These are phyloP conservation scores for Caenorhabditis angaria DNA, from an alignment of 2,888 invertebrate species.

Conservation along the genomic window DNA sequence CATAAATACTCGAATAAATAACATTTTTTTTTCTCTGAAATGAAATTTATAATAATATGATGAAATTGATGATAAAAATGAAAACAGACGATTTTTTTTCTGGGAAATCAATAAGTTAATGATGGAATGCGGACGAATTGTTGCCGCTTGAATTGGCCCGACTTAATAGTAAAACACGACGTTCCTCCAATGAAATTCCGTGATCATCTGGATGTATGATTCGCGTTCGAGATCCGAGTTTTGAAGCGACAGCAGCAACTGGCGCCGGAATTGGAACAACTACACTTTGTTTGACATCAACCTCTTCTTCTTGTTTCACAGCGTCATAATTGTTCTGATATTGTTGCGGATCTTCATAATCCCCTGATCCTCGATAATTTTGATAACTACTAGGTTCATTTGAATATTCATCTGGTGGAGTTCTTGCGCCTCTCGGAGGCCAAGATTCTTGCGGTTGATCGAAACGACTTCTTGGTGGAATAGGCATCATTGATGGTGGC, in stretches of 20 bases:
- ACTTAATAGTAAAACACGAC: conserved; percentile 32
- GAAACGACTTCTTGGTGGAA: conserved; percentile 21
- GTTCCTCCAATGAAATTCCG: conserved; percentile 81
- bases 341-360: conserved; percentile 13
- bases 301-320: conserved; percentile 21
- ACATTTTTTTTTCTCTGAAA: background rate
- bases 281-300: background rate
- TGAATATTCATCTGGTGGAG: conserved; percentile 24
- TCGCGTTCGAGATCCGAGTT: conserved; percentile 74
- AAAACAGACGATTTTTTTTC: background rate
- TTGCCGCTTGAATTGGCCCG: background rate
- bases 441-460: conserved; percentile 28
- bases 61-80: conserved; percentile 4
- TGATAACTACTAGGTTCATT: background rate
- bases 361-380: conserved; percentile 10
- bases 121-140: background rate
- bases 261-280: conserved; percentile 6
- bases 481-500: conserved; percentile 38
- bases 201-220: conserved; percentile 89
- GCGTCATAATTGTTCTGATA: conserved; percentile 8
- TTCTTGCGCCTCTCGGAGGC: conserved; percentile 21
- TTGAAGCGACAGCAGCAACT: conserved; percentile 30
- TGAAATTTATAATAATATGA: background rate
- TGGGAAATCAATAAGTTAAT: conserved; percentile 8
- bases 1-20: no score